Conservation (phyloP, 2,888 invertebrate genomes). For the Xiphydria camelus region DNA sequence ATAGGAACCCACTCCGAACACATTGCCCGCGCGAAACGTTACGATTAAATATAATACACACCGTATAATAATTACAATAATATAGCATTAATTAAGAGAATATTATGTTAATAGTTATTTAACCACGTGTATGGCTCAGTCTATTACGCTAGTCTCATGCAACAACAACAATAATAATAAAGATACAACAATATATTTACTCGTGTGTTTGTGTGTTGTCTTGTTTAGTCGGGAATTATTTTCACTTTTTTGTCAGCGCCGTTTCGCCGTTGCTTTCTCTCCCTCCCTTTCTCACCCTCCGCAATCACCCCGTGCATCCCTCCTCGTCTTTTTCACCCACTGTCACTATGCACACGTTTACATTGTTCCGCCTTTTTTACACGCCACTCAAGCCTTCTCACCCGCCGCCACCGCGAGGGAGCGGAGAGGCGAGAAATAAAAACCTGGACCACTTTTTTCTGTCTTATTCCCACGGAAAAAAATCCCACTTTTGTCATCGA, state of each 20-base stretch:
- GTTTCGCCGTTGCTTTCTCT: constrained; percentile 20
- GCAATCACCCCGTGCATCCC: constrained; percentile 29
- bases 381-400: constrained; percentile 24
- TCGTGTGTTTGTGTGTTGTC: constrained; percentile 39
- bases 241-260: constrained; percentile 18
- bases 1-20: constrained; percentile 43
- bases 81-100: constrained; percentile 51
- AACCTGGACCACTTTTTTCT: too few relatives aligned
- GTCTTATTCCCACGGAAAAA: too few relatives aligned
- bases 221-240: constrained; percentile 8
- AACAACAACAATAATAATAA: constrained; percentile 52
- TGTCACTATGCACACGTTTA: constrained; percentile 18
- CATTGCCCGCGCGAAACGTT: constrained; percentile 48
- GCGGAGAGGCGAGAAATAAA: too few relatives aligned
- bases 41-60: constrained; percentile 53
- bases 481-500: too few relatives aligned
- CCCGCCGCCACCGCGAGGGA: too few relatives aligned
- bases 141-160: constrained; percentile 55
- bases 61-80: constrained; percentile 50
- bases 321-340: constrained; percentile 24
- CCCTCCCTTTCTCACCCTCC: constrained; percentile 12
- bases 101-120: constrained; percentile 50
- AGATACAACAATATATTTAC: constrained; percentile 54
- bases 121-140: constrained; percentile 52
- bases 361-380: too few relatives aligned